Conservation (phyloP, 1,140 invertebrate genomes). For the Zaprionus ornatus region DNA sequence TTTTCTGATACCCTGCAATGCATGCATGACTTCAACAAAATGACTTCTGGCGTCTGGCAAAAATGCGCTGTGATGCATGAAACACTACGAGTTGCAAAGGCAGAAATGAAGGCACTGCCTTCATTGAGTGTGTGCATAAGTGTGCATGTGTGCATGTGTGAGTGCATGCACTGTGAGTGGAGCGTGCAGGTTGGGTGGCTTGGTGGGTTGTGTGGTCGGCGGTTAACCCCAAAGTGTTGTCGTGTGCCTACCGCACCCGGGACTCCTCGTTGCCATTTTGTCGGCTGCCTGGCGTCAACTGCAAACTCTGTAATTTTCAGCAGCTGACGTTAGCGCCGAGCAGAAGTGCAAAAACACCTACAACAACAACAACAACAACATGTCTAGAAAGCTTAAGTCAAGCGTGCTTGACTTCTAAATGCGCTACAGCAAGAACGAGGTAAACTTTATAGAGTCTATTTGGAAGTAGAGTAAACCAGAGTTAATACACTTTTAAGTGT, state of each 20-base stretch:
- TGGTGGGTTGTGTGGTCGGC: slow-evolving; percentile 51
- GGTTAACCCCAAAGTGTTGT: slow-evolving; percentile 79
- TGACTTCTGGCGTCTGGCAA: slow-evolving; percentile 26
- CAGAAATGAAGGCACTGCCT: slow-evolving; percentile 47
- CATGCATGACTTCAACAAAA: slow-evolving; percentile 2
- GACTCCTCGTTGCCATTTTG: slow-evolving; percentile 59
- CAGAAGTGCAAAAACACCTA: slow-evolving; percentile 15
- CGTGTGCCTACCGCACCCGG: slow-evolving; percentile 36
- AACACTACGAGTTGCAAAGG: slow-evolving; percentile 50
- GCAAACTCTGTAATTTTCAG: slow-evolving; percentile 65
- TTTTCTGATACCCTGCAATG: slow-evolving; percentile 2
- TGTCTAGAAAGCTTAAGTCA: not conserved
- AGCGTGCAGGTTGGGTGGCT: slow-evolving; percentile 12
- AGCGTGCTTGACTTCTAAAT: not conserved
- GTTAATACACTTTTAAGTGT: too few species aligned
- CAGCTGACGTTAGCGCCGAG: slow-evolving; percentile 34
- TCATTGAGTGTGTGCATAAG: slow-evolving; percentile 6
- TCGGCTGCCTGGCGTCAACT: slow-evolving; percentile 55
- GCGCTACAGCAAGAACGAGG: not conserved
- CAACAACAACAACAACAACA: slow-evolving; percentile 5
- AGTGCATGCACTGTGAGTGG: not conserved
- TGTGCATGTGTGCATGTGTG: not conserved
- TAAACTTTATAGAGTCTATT: not conserved
- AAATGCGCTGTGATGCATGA: slow-evolving; percentile 59
- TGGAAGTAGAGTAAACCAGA: not conserved